Conservation (phyloP, 1,140 invertebrate species). For the Drosophila orosa region DNA sequence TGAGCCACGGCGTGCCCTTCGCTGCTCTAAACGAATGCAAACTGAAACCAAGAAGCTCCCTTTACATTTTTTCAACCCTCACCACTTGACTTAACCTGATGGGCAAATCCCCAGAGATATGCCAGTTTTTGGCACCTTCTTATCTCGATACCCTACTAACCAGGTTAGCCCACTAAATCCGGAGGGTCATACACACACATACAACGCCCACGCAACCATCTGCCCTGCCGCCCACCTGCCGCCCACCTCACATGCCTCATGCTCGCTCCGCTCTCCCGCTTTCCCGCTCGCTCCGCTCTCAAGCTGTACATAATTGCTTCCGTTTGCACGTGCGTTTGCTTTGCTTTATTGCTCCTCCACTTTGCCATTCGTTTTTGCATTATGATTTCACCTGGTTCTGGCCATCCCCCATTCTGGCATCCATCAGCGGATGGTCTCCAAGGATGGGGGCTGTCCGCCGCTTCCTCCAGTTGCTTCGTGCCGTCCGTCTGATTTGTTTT, state of each 20-base stretch:
- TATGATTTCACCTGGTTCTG: constrained; percentile 58
- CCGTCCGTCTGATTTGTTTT: constrained; percentile 76
- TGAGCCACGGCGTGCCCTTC: no score
- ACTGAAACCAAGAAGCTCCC: not conserved
- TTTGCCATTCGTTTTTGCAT: constrained; percentile 57
- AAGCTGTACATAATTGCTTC: constrained; percentile 79
- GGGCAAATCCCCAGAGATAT: constrained; percentile 26
- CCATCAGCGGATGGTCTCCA: constrained; percentile 33
- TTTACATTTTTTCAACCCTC: not conserved
- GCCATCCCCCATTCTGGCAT: constrained; percentile 21
- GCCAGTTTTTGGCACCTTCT: constrained; percentile 28
- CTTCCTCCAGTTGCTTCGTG: constrained; percentile 74
- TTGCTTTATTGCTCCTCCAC: constrained; percentile 55
- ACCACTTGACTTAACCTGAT: constrained; percentile 17
- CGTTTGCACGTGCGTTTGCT: constrained; percentile 77
- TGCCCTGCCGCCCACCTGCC: constrained; percentile 4
- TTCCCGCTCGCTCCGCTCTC: constrained; percentile 18
- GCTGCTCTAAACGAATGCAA: not conserved
- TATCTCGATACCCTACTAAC: constrained; percentile 33
- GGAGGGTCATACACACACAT: constrained; percentile 6
- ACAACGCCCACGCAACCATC: constrained; percentile 4
- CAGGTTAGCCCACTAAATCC: constrained; percentile 39
- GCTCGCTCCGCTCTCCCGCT: constrained; percentile 10
- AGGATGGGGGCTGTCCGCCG: constrained; percentile 42
- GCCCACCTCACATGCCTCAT: constrained; percentile 6